Evolutionary conservation across 2,113 vertebrate genomes (phyloP).

Genomic region (Chascanopsetta lugubris): DNA sequence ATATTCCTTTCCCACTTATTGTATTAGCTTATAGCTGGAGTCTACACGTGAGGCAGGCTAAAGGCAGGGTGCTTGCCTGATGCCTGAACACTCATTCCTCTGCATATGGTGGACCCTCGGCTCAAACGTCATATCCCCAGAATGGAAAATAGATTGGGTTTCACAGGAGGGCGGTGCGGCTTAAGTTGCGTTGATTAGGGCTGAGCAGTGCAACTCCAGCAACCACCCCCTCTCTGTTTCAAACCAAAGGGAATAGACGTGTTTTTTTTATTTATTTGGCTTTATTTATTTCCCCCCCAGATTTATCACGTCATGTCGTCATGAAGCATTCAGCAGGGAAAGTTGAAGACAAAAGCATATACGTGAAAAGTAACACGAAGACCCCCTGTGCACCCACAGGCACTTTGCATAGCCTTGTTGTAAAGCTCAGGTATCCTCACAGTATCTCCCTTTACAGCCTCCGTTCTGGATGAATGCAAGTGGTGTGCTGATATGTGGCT

Average conservation of each 20-base stretch:
- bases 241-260: conserved; percentile 16
- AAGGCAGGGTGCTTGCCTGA: not conserved
- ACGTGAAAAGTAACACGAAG: not conserved
- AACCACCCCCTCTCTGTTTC: conserved; percentile 14
- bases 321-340: conserved; percentile 1
- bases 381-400: not conserved
- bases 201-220: conserved; percentile 50
- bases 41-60: not conserved
- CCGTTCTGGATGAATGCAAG: conserved; percentile 10
- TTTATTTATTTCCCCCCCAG: conserved; percentile 19
- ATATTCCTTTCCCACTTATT: not conserved
- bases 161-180: conserved; percentile 42
- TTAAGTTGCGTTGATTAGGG: conserved; percentile 48
- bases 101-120: conserved; percentile 26
- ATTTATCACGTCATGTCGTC: conserved; percentile 7
- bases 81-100: conserved; percentile 18
- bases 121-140: conserved; percentile 51
- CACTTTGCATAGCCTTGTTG: not conserved
- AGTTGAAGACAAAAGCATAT: not conserved
- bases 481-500: conserved; percentile 22
- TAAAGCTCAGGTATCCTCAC: not conserved
- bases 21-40: too few species aligned
- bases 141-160: conserved; percentile 68
- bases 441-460: not conserved
- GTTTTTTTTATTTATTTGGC: conserved; percentile 29